Evolutionary conservation across 2,888 invertebrate genomes (phyloP).

Genomic region (Zonitis immaculata): DNA sequence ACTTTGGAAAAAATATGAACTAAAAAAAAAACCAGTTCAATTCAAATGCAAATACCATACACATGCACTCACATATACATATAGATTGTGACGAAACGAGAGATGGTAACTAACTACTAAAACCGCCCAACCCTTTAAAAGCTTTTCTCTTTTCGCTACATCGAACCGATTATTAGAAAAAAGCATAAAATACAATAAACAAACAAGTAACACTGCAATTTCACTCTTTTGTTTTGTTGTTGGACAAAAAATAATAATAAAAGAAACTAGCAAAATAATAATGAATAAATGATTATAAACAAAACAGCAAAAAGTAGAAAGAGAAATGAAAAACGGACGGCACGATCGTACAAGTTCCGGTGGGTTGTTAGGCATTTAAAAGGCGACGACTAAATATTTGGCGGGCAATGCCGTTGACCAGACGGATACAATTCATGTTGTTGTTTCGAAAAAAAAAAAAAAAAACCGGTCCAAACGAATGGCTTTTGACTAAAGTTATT

Average conservation of each 20-base stretch:
- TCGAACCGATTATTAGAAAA: background rate
- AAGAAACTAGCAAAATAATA: no score
- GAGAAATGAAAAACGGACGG: background rate
- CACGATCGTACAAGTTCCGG: constrained; percentile 16
- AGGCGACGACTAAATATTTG: constrained; percentile 27
- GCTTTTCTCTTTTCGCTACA: background rate
- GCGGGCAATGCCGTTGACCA: constrained; percentile 30
- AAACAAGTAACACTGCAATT: background rate
- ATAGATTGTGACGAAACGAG: background rate
- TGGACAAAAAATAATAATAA: no score
- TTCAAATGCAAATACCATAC: background rate
- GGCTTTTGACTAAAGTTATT: background rate
- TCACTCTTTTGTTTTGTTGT: no score
- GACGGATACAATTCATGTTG: constrained; percentile 17
- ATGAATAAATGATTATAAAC: background rate
- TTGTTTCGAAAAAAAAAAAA: no score
- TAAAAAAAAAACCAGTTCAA: background rate
- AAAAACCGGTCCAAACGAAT: constrained; percentile 25
- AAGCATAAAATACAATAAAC: background rate
- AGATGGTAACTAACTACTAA: no score
- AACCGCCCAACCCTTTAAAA: background rate
- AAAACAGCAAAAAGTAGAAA: no score
- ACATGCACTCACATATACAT: background rate
- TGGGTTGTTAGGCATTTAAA: constrained; percentile 21
- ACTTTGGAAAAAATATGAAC: background rate